Percentiles rank a stretch among this genome's conserved stretches.
phyloP scores from a whole-genome alignment of 2,888 invertebrate species.

The Sarcophaga variegata region DNA sequence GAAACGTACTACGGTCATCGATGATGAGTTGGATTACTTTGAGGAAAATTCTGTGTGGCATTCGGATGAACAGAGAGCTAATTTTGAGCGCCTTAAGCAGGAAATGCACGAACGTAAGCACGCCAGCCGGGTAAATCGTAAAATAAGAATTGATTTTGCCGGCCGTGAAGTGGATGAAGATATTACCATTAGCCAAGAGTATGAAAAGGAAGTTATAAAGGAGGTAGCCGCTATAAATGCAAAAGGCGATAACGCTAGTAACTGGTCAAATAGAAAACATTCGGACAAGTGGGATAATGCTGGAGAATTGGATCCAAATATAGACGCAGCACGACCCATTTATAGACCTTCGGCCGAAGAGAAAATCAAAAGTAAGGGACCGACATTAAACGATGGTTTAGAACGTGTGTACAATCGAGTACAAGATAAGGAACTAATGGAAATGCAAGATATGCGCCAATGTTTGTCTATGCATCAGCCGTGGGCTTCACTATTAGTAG shows the following conservation, averaged over 20 bases:
- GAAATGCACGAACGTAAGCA: constrained; percentile 87
- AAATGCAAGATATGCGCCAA: constrained; percentile 92
- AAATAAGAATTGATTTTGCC: constrained; percentile 90
- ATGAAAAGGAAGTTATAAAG: constrained; percentile 80
- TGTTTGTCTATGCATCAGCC: constrained; percentile 98
- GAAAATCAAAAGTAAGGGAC: constrained; percentile 48
- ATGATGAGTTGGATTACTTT: constrained; percentile 98
- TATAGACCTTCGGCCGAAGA: constrained; percentile 71
- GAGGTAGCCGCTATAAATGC: constrained; percentile 79
- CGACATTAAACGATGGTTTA: constrained; percentile 68
- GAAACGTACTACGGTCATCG: constrained; percentile 83
- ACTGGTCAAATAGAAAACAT: constrained; percentile 73
- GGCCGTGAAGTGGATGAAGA: constrained; percentile 84
- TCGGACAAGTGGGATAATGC: constrained; percentile 61
- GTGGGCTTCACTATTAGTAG: constrained; percentile 94
- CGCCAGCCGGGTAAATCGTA: constrained; percentile 86
- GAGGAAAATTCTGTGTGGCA: constrained; percentile 92
- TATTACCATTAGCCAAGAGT: constrained; percentile 78
- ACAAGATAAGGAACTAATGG: constrained; percentile 90
- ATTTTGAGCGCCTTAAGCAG: constrained; percentile 86
- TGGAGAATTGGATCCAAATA: constrained; percentile 72
- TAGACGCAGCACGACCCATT: constrained; percentile 74
- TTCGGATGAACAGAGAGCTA: constrained; percentile 86
- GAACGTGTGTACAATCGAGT: constrained; percentile 83
- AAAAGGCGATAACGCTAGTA: constrained; percentile 54